These are phyloP conservation scores for Porites lobata DNA, from an alignment of 92 coral and sea anemone genomes.

Conservation along the genomic window DNA sequence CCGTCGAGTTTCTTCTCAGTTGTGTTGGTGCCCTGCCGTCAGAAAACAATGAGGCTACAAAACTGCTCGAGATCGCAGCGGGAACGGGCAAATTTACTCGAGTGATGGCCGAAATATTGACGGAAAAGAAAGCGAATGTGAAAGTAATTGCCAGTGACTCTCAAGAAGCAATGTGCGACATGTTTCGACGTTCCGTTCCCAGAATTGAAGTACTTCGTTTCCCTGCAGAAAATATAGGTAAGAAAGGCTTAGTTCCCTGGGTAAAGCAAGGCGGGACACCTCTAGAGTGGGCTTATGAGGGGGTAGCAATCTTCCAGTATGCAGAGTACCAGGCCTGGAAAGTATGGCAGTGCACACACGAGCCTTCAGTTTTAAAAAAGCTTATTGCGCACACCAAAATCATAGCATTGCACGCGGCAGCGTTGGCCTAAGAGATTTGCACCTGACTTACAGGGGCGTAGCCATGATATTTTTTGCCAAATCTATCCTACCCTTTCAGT, in stretches of 20 bases:
- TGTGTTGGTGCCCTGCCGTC: slow-evolving; percentile 71
- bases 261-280: no score
- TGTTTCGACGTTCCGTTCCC: slow-evolving; percentile 73
- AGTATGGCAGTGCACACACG: no score
- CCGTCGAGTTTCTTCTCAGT: slow-evolving; percentile 81
- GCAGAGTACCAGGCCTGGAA: no score
- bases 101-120: slow-evolving; percentile 69
- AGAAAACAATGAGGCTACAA: slow-evolving; percentile 44
- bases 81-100: slow-evolving; percentile 96
- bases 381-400: no score
- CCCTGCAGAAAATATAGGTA: slow-evolving; percentile 77
- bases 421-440: no score
- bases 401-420: no score
- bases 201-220: slow-evolving; percentile 73
- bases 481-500: no score
- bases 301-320: no score
- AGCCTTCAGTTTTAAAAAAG: no score
- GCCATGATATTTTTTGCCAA: no score
- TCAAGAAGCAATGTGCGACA: slow-evolving; percentile 73
- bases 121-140: slow-evolving; percentile 34
- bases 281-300: no score
- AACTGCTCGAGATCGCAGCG: slow-evolving; percentile 83
- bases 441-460: no score
- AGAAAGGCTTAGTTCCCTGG: not conserved
- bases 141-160: slow-evolving; percentile 84